Base-by-base conservation (phyloP, 1,140 invertebrate species). In the Belonocnema kinseyi region DNA sequence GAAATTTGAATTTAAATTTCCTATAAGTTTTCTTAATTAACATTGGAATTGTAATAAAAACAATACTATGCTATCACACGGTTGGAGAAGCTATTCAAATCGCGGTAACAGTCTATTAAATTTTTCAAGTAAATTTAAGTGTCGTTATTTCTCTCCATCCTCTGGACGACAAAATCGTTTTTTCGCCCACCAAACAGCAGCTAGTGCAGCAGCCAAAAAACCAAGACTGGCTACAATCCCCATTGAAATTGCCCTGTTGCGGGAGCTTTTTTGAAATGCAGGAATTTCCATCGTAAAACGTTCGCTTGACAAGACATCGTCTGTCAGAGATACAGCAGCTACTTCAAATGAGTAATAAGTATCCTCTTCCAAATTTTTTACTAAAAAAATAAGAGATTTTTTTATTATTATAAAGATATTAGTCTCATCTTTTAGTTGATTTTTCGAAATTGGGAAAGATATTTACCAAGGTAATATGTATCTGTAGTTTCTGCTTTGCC, bases 281-380 rank as follows among this genome's bases (percentile, higher is more conserved):
- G 94, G 93, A 13, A 95, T 92, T 66, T 93, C 92, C 0, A 94
- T 84, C 12, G 90, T 88, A 26, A 94, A 88, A 72, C 92, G 92
- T 4, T 92, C 92, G 73, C 94, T 94, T 1, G 92, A 88, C 12
- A 92, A 89, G 54, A 93, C 88, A 78, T 93, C 92, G 51, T 93
- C 93, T 56, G 92, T 91, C 0, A 90, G 78, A 0, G 93, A 93
- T 54, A 93, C 88, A 0, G 94, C 93, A n/a, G 93, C 85, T 8
- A 96, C 93, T 90, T 95, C 93, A 75, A 96, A 94, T 72, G 93
- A 92, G 80, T 95, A 95, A 53, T 92, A 92, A 71, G 91, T 92
- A 72, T 95, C 94, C 85, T 95, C 95, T 79, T 94, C 93, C 53
- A 95, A 86, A 82, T 92, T 92, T 84, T 93, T 92, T 40, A 95